Conservation (phyloP, 1,140 invertebrate genomes). For the Bradysia coprophila region DNA sequence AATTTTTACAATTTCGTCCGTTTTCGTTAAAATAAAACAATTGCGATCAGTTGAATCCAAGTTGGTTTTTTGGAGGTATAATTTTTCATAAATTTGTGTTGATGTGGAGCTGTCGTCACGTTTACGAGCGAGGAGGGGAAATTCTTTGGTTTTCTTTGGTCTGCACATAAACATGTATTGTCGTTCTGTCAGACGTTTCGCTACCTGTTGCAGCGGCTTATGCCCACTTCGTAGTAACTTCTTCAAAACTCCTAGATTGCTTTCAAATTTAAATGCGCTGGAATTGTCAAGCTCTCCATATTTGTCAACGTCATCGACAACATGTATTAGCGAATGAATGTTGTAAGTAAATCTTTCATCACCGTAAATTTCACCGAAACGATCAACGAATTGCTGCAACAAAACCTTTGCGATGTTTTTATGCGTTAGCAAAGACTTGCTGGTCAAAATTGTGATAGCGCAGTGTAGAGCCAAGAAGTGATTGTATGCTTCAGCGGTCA, state of each 20-base stretch:
- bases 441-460: slow-evolving; percentile 4
- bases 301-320: slow-evolving; percentile 8
- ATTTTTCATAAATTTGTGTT: not conserved
- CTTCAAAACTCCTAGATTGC: not conserved
- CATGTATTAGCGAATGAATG: slow-evolving; percentile 10
- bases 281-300: slow-evolving; percentile 9
- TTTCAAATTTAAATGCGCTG: slow-evolving; percentile 2
- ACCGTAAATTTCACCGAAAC: slow-evolving; percentile 8
- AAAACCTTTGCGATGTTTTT: slow-evolving; percentile 1
- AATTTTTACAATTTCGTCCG: not conserved
- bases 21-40: not conserved
- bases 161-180: not conserved
- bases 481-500: slow-evolving; percentile 2
- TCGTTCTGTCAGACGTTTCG: not conserved
- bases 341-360: slow-evolving; percentile 6
- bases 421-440: slow-evolving; percentile 1
- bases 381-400: slow-evolving; percentile 7
- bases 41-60: not conserved
- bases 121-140: no score
- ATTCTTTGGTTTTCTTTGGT: not conserved
- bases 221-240: not conserved
- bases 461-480: slow-evolving; percentile 8
- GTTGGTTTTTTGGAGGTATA: not conserved
- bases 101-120: not conserved
- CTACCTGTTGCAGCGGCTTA: not conserved